Evolutionary conservation across 2,888 invertebrate species (phyloP), one percentile per base, ranked within the genome.

Genomic region (Rapana venosa): DNA sequence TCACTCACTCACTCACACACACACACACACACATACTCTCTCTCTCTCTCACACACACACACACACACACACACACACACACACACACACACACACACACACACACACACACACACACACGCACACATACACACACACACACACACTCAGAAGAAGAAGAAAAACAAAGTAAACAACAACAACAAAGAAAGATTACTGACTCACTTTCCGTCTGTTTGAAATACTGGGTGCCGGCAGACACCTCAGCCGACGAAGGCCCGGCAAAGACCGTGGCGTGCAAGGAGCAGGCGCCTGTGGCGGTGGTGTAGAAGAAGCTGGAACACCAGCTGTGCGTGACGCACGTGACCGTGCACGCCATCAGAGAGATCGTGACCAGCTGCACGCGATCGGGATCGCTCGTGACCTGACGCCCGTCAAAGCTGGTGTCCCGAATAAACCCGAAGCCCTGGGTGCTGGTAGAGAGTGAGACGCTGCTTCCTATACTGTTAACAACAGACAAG

Each of bases 271-370:
- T 85, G n/a, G 32, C 85, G n/a, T 85, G 58, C n/a, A 85, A 58
- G 0, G 58, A 58, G 83, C 85, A 85, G 8, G n/a, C 58, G 15
- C 58, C 58, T 15, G 56, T 30, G 0, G 22, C n/a, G 30, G 0
- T n/a, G 30, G 30, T 85, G 85, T 85, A 85, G 58, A 85, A 85
- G 58, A 85, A 58, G 85, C 85, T 85, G n/a, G 85, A 15, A 58
- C 85, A 85, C 85, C 85, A 85, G 26, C 15, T 58, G 30, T n/a
- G 30, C 17, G 13, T 15, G 5, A 30, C 22, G 47, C 85, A 85
- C 30, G 0, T 5, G 30, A 11, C 15, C 17, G 30, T n/a, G 58
- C 85, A 85, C 17, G n/a, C 13, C 20, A 32, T 58, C 30, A 58
- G 15, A 17, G 85, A 30, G 26, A 17, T 5, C 20, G 30, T n/a